These are phyloP conservation scores for Phyllostomus discolor DNA, from an alignment of 2,113 vertebrate species.

Conservation along the genomic window DNA sequence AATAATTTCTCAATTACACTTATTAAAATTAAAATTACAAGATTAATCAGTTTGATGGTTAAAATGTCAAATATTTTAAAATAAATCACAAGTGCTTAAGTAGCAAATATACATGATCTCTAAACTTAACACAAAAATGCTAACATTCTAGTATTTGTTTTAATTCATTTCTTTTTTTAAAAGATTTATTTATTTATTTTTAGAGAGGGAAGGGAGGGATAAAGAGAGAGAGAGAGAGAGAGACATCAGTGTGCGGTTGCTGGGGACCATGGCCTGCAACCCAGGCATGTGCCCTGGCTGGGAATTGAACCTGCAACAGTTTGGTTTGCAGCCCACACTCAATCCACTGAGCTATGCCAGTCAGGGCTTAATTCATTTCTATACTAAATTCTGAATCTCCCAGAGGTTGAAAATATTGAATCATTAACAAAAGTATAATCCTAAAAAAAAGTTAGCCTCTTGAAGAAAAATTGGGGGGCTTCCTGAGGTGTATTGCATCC, in stretches of 20 bases:
- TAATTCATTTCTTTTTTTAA: not conserved
- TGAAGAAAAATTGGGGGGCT: not conserved
- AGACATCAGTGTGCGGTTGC: too few species aligned
- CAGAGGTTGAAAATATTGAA: not conserved
- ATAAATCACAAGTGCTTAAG: not conserved
- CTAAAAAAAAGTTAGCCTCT: not conserved
- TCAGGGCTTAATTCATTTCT: not conserved
- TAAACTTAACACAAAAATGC: not conserved
- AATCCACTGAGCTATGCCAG: too few species aligned
- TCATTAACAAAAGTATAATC: not conserved
- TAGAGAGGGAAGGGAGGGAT: too few species aligned
- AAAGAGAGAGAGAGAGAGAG: too few species aligned
- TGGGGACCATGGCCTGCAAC: too few species aligned
- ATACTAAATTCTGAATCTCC: not conserved
- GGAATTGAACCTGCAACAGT: too few species aligned
- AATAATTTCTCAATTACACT: not conserved
- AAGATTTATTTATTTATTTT: too few species aligned
- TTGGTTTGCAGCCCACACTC: too few species aligned
- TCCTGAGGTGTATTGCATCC: not conserved
- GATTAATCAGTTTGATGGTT: not conserved
- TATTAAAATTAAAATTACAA: conserved; percentile 20
- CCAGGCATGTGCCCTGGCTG: too few species aligned
- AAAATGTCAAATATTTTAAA: not conserved
- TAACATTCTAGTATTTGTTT: not conserved
- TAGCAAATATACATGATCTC: not conserved